Evolutionary conservation across 2,113 vertebrate genomes (phyloP).

Genomic region (Drymodes brunneopygia): DNA sequence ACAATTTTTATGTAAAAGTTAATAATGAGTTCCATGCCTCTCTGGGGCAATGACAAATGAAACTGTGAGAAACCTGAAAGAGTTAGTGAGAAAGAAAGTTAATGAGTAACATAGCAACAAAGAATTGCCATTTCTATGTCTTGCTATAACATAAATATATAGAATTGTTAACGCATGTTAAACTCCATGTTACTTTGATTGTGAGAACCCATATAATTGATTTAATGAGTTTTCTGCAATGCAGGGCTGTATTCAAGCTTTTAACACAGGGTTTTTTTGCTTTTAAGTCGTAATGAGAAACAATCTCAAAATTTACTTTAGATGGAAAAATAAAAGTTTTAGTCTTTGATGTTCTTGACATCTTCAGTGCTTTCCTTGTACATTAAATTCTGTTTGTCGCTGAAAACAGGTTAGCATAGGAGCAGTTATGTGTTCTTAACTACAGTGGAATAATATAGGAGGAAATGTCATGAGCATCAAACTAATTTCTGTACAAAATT

Average conservation of each 20-base stretch:
- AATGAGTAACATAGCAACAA: neutral
- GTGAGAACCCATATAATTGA: neutral
- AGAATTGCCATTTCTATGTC: neutral
- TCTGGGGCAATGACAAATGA: neutral
- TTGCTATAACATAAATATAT: neutral
- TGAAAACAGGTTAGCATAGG: neutral
- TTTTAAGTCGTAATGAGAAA: neutral
- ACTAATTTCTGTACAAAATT: conserved; percentile 28
- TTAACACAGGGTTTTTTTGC: fast-evolving
- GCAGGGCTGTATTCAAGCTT: neutral
- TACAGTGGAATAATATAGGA: neutral
- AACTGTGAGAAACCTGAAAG: neutral
- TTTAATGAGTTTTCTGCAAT: neutral
- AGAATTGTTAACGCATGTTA: neutral
- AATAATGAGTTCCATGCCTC: neutral
- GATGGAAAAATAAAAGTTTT: neutral
- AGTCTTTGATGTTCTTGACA: neutral
- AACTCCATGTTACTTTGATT: neutral
- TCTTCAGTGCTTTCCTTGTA: neutral
- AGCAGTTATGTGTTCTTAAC: neutral
- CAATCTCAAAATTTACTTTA: neutral
- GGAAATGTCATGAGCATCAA: neutral
- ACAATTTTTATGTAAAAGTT: neutral
- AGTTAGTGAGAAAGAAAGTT: neutral
- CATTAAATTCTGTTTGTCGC: neutral